A percentile compares a stretch with the other conserved stretches of the same genome.
Conservation (phyloP, 1,140 invertebrate species). For the Lasaia peninsularis region DNA sequence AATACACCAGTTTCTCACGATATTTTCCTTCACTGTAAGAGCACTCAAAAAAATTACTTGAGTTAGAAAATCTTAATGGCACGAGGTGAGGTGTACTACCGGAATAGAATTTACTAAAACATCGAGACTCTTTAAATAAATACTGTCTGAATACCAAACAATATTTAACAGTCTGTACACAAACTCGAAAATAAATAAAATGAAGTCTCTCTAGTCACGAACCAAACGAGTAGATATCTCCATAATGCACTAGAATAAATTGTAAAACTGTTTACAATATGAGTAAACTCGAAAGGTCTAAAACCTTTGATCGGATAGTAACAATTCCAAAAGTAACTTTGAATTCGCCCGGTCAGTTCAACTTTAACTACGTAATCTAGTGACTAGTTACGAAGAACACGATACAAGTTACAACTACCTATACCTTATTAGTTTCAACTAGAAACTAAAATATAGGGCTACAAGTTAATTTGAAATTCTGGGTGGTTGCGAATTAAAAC, state of each 20-base stretch:
- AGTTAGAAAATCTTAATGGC: too few species aligned
- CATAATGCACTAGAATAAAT: not conserved
- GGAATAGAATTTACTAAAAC: too few species aligned
- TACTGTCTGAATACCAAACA: too few species aligned
- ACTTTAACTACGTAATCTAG: not conserved
- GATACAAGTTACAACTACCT: constrained; percentile 6
- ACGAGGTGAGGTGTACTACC: too few species aligned
- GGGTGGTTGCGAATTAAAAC: constrained; percentile 5
- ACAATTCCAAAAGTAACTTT: not conserved
- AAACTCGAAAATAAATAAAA: too few species aligned
- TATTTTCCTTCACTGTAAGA: too few species aligned
- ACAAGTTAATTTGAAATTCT: constrained; percentile 10
- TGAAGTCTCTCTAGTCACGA: too few species aligned
- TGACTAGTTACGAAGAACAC: constrained; percentile 2
- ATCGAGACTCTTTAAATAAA: too few species aligned
- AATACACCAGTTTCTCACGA: too few species aligned
- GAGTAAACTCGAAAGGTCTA: not conserved
- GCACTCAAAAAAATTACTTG: too few species aligned
- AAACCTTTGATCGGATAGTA: not conserved
- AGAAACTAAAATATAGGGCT: constrained; percentile 3
- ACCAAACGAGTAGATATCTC: too few species aligned
- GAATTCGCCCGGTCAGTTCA: not conserved
- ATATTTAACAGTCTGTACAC: too few species aligned
- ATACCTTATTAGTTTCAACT: constrained; percentile 5
- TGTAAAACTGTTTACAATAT: not conserved